Evolutionary conservation across 92 coral and sea anemone species (phyloP), one percentile per base, ranked within the genome.

Genomic region (Epizoanthus stellaris): DNA sequence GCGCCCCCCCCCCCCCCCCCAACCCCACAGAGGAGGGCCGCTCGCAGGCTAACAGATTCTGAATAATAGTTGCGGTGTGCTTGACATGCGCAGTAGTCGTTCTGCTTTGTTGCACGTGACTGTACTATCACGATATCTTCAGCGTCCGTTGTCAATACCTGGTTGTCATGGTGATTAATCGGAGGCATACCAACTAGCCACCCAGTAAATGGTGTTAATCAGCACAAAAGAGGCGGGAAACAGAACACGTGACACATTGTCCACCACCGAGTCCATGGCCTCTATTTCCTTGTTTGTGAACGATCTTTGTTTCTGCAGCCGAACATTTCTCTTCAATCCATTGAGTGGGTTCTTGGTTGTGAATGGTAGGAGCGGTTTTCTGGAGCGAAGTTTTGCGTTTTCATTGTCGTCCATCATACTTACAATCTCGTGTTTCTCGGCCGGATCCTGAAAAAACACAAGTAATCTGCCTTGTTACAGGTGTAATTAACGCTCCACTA

Each of bases 281-380:
- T 93, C 97, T 77, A 93, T 89, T 85, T 93, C 97, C 36, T 93
- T 91, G 52, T 89, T 90, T 0, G 97, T 74, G 79, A 86, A 93
- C 60, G 94, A 85, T 17, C 97, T 86, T 67, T 91, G 93, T 75
- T 93, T 92, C 74, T 87, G 42, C 66, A 87, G 67, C 61, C 53
- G 67, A 0, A 40, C 49, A 21, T 64, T 87, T 47, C 47, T 62
- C 64, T 54, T 71, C 2, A 75, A 68, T 14, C 75, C 66, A 58
- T 71, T 57, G n/a, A 42, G 67, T 10, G 70, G 70, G 6, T 70
- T 77, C 14, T 72, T 72, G 81, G 42, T 81, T 25, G 90, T 47
- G 13, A 90, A 70, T 1, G 93, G 73, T 19, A 90, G 67, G 5
- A 90, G 86, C 0, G 72, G 60, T 62, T 79, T 63, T 23, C 83